phyloP scores from a whole-genome alignment of 2,113 vertebrate genomes.

The Oncorhynchus masou region DNA sequence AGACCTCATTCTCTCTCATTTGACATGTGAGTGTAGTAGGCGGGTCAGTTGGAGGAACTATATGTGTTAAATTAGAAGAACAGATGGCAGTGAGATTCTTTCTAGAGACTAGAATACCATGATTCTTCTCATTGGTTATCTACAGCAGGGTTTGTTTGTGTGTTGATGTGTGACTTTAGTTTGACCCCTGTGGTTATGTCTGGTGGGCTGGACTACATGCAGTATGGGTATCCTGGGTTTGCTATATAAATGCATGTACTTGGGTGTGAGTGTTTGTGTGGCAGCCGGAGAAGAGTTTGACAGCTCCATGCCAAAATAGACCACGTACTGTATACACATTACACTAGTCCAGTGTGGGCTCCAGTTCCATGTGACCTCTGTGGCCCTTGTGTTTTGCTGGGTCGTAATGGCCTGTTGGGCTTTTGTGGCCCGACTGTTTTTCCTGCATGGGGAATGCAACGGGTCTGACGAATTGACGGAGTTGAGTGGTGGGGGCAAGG shows the following conservation, averaged over 20 bases:
- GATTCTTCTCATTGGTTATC: no score
- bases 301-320: no score
- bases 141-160: not conserved
- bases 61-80: no score
- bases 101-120: no score
- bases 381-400: slow-evolving; percentile 33
- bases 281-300: no score
- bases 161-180: not conserved
- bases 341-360: not conserved
- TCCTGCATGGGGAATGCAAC: not conserved
- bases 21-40: no score
- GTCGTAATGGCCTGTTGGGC: slow-evolving; percentile 9
- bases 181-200: not conserved
- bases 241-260: not conserved
- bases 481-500: slow-evolving; percentile 45
- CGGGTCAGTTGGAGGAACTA: no score
- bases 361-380: not conserved
- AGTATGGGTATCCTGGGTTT: not conserved
- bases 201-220: not conserved
- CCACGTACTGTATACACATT: not conserved
- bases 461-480: slow-evolving; percentile 23
- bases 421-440: slow-evolving; percentile 20
- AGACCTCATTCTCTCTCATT: no score
- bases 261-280: not conserved
- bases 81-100: no score